Evolutionary conservation across 2,797 vertebrate genomes (phyloP).

Genomic region (Squalus acanthias): DNA sequence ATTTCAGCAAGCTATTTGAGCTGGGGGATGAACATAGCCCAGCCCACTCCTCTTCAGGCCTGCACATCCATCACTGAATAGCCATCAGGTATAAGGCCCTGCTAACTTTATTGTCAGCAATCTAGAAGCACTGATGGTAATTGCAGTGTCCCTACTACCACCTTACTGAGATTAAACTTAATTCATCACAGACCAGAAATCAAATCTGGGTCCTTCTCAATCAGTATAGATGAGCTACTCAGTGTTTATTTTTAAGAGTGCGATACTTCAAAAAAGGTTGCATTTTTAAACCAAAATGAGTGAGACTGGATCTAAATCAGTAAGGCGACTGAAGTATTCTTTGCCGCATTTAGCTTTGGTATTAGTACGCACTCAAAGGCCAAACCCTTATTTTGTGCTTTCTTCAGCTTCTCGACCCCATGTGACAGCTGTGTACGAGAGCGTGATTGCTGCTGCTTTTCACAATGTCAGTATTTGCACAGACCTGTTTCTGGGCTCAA

Average conservation of each 20-base stretch:
- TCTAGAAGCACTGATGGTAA: neutral
- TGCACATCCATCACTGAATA: neutral
- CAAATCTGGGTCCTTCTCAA: neutral
- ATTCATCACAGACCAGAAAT: neutral
- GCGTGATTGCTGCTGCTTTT: neutral
- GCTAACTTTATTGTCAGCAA: neutral
- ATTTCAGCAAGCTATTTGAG: neutral
- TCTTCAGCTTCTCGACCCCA: neutral
- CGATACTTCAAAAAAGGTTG: neutral
- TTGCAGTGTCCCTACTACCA: neutral
- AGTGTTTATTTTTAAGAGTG: neutral
- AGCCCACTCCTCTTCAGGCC: neutral
- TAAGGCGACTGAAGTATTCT: neutral
- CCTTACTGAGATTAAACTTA: neutral
- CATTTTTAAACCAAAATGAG: neutral
- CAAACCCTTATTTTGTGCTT: neutral
- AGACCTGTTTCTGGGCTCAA: neutral
- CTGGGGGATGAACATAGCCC: neutral
- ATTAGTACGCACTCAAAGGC: neutral
- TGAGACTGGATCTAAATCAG: neutral
- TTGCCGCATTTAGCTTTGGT: neutral
- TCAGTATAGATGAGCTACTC: neutral
- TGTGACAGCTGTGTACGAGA: neutral
- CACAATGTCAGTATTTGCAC: neutral
- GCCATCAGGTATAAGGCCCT: neutral